These are phyloP conservation scores for Diorhabda carinulata DNA, from an alignment of 1,140 invertebrate genomes.

Conservation along the genomic window DNA sequence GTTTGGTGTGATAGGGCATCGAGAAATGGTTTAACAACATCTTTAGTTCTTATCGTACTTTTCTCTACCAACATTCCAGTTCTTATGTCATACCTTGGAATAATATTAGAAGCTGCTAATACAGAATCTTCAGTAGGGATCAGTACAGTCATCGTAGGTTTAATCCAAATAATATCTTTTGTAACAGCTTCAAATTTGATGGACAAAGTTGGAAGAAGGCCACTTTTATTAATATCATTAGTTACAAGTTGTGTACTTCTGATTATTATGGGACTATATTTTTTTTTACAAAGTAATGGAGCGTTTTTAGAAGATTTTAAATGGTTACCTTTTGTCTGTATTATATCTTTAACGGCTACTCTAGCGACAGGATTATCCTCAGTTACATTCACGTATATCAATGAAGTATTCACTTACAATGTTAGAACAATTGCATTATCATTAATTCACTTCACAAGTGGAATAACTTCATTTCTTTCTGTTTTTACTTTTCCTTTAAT, in stretches of 20 bases:
- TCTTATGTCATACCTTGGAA: conserved; percentile 74
- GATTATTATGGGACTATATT: conserved; percentile 38
- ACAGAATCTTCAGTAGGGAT: conserved; percentile 53
- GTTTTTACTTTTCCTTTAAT: conserved; percentile 10
- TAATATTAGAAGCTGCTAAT: conserved; percentile 66
- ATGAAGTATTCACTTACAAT: conserved; percentile 74
- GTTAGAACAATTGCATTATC: conserved; percentile 71
- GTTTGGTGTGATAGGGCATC: conserved; percentile 45
- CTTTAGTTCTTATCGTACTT: conserved; percentile 75
- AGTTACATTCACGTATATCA: conserved; percentile 78
- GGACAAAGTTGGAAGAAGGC: conserved; percentile 68
- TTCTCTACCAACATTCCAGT: conserved; percentile 86
- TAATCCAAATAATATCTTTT: conserved; percentile 71
- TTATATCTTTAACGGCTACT: conserved; percentile 36
- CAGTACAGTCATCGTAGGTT: conserved; percentile 71
- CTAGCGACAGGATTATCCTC: conserved; percentile 65
- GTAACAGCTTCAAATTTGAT: conserved; percentile 68
- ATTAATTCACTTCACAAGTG: conserved; percentile 53
- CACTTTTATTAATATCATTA: conserved; percentile 66
- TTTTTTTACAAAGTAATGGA: conserved; percentile 36
- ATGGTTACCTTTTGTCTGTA: conserved; percentile 39
- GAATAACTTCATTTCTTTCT: neutral
- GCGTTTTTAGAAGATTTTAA: conserved; percentile 30
- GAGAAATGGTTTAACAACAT: conserved; percentile 68
- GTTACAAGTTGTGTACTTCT: conserved; percentile 53